Base-by-base conservation (phyloP, 2,888 invertebrate species). In the Operophtera brumata region DNA sequence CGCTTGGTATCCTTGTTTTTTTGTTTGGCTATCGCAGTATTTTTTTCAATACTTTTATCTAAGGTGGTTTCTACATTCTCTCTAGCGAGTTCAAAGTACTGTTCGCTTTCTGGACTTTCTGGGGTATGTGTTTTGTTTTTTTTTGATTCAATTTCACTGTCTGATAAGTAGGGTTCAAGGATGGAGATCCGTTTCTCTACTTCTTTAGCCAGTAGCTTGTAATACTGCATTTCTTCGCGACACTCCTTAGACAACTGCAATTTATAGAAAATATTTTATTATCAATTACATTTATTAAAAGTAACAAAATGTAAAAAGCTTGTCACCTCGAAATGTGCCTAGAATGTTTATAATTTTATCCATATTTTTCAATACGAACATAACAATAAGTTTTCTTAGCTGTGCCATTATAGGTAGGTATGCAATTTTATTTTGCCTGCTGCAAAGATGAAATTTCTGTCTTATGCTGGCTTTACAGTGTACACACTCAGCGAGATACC, bases 241-340 rank as follows among this genome's bases (percentile, higher is more conserved):
- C 91, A 90, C 77, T 92, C 91, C 61, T 91, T 89, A 9, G 93
- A 94, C 75, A 95, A 89, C 95, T 95, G 78, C 47, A 90, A 87
- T 59, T 39, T 37, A 54, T 60, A 39, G 6, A 54, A 35, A 55
- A 52, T 9, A 36, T 51, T 47, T 54, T 53, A 55, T 43, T 44
- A 47, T 46, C 45, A 57, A 49, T 20, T 55, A 25, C 14, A 20
- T 52, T 36, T 20, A 2, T 26, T 1, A 46, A 55, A 35, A 13
- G 1, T n/a, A 59, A 44, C 1, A 30, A 60, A 59, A 44, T 53
- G 35, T 8, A 44, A 39, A 41, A 46, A 12, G 34, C 5, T 49
- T 50, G 13, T 62, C 59, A 64, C 62, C 62, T 59, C 36, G 7
- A 45, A 28, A 49, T 37, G 32, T 39, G 39, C 13, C 45, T 35